phyloP scores from a whole-genome alignment of 1,140 invertebrate species.

The Rhyacophila brunnea region DNA sequence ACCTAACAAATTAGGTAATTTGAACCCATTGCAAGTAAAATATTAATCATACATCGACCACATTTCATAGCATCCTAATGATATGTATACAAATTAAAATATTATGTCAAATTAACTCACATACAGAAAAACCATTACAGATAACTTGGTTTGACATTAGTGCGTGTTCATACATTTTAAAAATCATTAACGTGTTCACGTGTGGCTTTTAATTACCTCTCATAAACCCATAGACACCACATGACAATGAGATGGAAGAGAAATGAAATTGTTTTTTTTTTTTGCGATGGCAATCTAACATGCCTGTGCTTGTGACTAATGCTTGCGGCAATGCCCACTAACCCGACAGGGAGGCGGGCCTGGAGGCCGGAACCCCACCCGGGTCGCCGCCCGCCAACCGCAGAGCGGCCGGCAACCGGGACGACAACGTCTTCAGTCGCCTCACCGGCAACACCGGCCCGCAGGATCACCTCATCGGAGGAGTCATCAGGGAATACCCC shows the following conservation, averaged over 20 bases:
- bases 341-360: slow-evolving; percentile 40
- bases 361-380: slow-evolving; percentile 59
- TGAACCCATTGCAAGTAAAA: no score
- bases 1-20: no score
- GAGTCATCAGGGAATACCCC: slow-evolving; percentile 64
- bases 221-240: neutral
- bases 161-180: no score
- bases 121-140: no score
- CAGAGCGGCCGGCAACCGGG: slow-evolving; percentile 53
- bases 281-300: slow-evolving; percentile 25
- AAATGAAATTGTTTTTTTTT: neutral
- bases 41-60: no score
- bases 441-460: slow-evolving; percentile 60
- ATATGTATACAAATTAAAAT: no score
- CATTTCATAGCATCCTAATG: no score
- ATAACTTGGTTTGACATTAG: no score
- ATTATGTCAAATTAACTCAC: no score
- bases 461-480: slow-evolving; percentile 60
- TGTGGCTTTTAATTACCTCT: neutral
- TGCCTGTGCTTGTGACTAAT: slow-evolving; percentile 36
- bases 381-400: slow-evolving; percentile 66
- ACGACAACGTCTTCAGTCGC: slow-evolving; percentile 81
- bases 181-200: neutral
- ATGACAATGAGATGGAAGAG: slow-evolving; percentile 1
- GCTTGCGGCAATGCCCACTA: slow-evolving; percentile 35